Base-by-base conservation (phyloP, 2,797 vertebrate genomes). In the Dipus sagitta region DNA sequence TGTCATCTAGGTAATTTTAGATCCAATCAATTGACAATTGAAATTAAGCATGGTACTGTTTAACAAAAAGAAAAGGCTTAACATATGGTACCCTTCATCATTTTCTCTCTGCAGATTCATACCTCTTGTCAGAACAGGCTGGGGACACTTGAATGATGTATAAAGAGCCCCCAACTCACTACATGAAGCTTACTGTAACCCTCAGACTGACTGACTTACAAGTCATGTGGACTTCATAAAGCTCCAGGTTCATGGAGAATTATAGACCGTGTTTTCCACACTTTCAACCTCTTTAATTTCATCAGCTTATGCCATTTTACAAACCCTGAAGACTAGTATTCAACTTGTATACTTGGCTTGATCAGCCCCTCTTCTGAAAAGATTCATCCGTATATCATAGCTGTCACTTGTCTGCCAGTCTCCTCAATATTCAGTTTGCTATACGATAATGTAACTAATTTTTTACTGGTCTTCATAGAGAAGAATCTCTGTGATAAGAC, bases 351-450 rank as follows among this genome's bases (percentile, higher is more conserved):
- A 30, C 28, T 62, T 77, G 38, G 34, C 77, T 79, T 34, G 34
- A 42, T 20, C n/a, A 74, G 34, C 26, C 34, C 10, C 24, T 93
- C 24, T 68, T 87, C 82, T 42, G 15, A n/a, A 58, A 83, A 82
- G 58, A 1, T 14, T 60, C 12, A 4, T 5, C 65, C 2, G 8
- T 14, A 28, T 21, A 21, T 34, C 38, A 62, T 0, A 13, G 3
- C 26, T 91, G 6, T 11, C 64, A 64, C 47, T 52, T 34, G 28
- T 17, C 21, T 10, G 4, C 6, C 81, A 62, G 26, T 10, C 26
- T 54, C 6, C 54, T 52, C 42, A 47, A 23, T 18, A 26, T 17
- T 62, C 88, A 34, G 47, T 80, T 91, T 64, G 17, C 52, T 32
- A 18, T 67, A 52, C 23, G 42, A 1, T 42, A 30, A 90, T 47